Evolutionary conservation across 2,888 invertebrate species (phyloP).

Genomic region (Sesia bembeciformis): DNA sequence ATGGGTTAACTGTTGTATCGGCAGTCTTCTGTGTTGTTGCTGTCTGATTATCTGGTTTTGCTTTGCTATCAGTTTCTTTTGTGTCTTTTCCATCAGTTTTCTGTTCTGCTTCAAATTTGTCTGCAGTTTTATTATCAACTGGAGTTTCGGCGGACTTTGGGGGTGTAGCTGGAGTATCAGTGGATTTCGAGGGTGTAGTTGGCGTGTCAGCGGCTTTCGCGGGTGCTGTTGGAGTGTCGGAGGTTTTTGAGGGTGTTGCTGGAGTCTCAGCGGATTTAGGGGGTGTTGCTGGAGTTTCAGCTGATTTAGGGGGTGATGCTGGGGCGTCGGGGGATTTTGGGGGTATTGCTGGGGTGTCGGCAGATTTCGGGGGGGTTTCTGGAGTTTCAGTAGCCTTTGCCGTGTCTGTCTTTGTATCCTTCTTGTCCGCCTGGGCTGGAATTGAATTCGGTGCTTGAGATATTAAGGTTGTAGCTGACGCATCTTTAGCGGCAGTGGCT

Average conservation of each 20-base stretch:
- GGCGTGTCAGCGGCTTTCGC: not conserved
- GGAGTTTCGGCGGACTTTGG: not conserved
- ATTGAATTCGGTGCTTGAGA: too few relatives aligned
- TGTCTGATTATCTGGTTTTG: not conserved
- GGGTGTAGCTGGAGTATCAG: not conserved
- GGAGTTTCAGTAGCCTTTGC: not conserved
- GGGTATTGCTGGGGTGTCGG: too few relatives aligned
- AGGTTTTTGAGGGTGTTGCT: too few relatives aligned
- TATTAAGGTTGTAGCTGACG: too few relatives aligned
- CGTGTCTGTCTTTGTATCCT: too few relatives aligned
- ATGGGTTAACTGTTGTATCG: not conserved
- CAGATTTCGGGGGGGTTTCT: too few relatives aligned
- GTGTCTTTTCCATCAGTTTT: not conserved
- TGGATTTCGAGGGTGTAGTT: not conserved
- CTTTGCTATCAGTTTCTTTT: not conserved
- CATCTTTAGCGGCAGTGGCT: too few relatives aligned
- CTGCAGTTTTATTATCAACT: not conserved
- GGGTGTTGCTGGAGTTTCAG: not conserved
- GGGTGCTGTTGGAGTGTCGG: too few relatives aligned
- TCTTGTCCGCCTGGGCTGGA: too few relatives aligned
- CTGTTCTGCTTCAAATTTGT: not conserved
- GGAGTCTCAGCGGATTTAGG: not conserved
- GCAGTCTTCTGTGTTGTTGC: not conserved
- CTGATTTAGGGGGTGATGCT: not conserved
- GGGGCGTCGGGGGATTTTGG: not conserved